phyloP scores from a whole-genome alignment of 1,140 invertebrate genomes.

The Neoseiulus cucumeris region DNA sequence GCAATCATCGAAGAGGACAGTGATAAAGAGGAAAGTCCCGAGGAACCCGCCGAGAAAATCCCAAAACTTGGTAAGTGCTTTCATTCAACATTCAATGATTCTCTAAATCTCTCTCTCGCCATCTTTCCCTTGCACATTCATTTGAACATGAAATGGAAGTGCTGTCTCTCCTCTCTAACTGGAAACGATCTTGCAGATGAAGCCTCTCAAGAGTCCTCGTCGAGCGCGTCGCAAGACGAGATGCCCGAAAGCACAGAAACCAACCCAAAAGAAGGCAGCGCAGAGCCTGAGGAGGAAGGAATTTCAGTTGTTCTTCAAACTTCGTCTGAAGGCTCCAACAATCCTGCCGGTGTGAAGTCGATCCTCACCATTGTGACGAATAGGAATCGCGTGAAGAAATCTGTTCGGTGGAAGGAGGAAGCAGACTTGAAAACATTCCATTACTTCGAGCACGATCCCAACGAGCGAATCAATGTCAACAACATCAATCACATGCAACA shows the following conservation, averaged over 20 bases:
- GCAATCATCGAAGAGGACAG: constrained; percentile 17
- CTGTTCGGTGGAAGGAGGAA: constrained; percentile 56
- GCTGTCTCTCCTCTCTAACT: too few species aligned
- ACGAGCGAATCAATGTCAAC: constrained; percentile 38
- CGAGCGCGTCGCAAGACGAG: not conserved
- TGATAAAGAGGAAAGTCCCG: constrained; percentile 27
- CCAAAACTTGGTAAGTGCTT: too few species aligned
- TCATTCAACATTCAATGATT: too few species aligned
- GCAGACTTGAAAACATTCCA: constrained; percentile 53
- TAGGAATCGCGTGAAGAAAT: constrained; percentile 47
- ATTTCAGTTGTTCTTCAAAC: constrained; percentile 14
- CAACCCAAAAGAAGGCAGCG: constrained; percentile 13
- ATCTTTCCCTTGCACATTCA: too few species aligned
- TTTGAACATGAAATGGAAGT: too few species aligned
- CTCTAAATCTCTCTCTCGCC: too few species aligned
- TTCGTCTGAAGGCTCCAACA: not conserved
- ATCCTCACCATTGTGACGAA: constrained; percentile 21
- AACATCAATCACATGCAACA: not conserved
- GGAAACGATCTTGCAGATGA: not conserved
- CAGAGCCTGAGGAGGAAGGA: constrained; percentile 18
- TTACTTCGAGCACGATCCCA: constrained; percentile 82
- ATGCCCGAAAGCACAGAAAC: not conserved
- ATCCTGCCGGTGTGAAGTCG: constrained; percentile 16
- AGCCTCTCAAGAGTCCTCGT: constrained; percentile 1
- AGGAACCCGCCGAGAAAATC: constrained; percentile 11